Base-by-base conservation (phyloP, 2,113 vertebrate genomes). In the Coptodon rendalli region DNA sequence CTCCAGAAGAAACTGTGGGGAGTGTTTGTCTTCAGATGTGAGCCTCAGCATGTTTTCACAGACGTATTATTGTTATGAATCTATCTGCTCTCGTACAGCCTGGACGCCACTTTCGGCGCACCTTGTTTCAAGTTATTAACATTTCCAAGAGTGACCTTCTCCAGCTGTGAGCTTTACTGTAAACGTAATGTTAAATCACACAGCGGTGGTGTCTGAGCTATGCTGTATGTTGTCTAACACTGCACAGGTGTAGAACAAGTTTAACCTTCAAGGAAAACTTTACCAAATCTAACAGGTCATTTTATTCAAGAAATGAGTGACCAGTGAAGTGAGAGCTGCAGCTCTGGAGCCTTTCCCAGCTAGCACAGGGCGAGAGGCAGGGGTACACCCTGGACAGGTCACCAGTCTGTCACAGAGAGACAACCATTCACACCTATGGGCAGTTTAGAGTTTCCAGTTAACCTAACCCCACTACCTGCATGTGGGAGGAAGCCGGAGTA, bases 31-130 rank as follows among this genome's bases (percentile, higher is more conserved):
- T 73, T 80, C 48, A 68, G 4, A 80, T 38, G 34, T 52, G 22
- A 40, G 22, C 36, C 34, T 63, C 43, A n/a, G 87, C 79, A 36
- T 85, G 83, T 85, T 89, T 89, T 71, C 66, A 50, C 63, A 76
- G 40, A 71, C 29, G 9, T 50, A 16, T 19, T 57, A 61, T 56
- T 29, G 52, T 14, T 43, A 43, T 71, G 13, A 52, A 13, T 29
- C 56, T 8, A 38, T 31, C 57, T 17, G 22, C 57, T 54, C 45
- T 54, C 9, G 1, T 68, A 0, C 22, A 0, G 59, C 24, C 45
- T 78, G 73, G 43, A 48, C 9, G 13, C 40, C 24, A 17, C 38
- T 9, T 12, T 61, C 2, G 2, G 17, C 43, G 3, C 45, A 14
- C 16, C 80, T 82, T 43, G 17, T 48, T 82, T 48, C 38, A 82